Conservation (phyloP, 2,888 invertebrate species). For the Apamea epomidion region DNA sequence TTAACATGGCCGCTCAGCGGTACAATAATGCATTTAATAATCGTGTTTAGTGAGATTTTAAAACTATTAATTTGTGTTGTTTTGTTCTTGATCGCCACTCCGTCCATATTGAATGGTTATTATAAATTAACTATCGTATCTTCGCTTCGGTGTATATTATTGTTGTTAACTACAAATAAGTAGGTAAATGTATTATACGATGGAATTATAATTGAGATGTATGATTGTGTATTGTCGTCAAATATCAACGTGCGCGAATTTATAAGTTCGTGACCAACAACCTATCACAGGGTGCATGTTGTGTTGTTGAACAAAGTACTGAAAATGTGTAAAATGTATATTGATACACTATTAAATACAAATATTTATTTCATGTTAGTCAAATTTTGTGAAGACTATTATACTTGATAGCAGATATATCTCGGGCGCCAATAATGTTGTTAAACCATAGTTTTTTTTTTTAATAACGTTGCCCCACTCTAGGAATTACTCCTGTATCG, state of each 20-base stretch:
- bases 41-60: constrained; percentile 78
- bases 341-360: constrained; percentile 19
- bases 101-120: constrained; percentile 73
- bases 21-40: constrained; percentile 83
- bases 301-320: constrained; percentile 45
- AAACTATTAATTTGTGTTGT: constrained; percentile 67
- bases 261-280: not conserved
- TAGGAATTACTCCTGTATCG: too few relatives aligned
- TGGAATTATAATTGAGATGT: constrained; percentile 16
- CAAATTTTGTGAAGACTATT: constrained; percentile 26
- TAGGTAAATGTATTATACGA: constrained; percentile 25
- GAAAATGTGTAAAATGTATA: constrained; percentile 34
- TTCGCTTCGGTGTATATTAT: constrained; percentile 65
- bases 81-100: constrained; percentile 74
- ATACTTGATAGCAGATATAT: constrained; percentile 1
- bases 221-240: constrained; percentile 20
- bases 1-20: constrained; percentile 67
- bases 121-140: constrained; percentile 58
- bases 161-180: constrained; percentile 58
- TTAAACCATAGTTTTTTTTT: constrained; percentile 26
- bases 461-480: too few relatives aligned
- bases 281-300: not conserved
- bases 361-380: constrained; percentile 29
- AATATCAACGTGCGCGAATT: constrained; percentile 8
- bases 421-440: constrained; percentile 35